Conservation (phyloP, 1,140 invertebrate genomes). For the Dufourea novaeangliae region DNA sequence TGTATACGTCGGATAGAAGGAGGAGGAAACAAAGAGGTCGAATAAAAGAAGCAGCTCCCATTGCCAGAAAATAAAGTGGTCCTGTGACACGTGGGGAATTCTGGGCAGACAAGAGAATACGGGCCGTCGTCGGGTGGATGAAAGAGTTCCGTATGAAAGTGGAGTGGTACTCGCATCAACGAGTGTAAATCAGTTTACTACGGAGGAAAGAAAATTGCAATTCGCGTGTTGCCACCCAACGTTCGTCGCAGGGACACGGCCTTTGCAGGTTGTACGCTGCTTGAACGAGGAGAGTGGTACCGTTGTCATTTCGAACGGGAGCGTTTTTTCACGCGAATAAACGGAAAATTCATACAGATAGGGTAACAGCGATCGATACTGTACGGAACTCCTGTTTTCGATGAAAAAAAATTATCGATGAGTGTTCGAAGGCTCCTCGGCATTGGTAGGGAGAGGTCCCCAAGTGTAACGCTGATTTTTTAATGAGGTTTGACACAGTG, state of each 20-base stretch:
- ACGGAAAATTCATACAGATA: not conserved
- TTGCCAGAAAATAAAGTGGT: constrained; percentile 67
- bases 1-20: not conserved
- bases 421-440: too few species aligned
- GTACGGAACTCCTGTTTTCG: too few species aligned
- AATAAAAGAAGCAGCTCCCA: constrained; percentile 40
- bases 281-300: not conserved
- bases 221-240: not conserved
- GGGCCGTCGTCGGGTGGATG: constrained; percentile 35
- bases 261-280: not conserved
- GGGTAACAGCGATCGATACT: too few species aligned
- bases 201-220: constrained; percentile 29
- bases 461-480: too few species aligned
- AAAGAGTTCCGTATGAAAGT: constrained; percentile 24
- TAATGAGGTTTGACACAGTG: too few species aligned
- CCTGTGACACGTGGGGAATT: constrained; percentile 66
- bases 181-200: constrained; percentile 50
- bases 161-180: constrained; percentile 22
- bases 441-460: too few species aligned
- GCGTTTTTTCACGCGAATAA: not conserved
- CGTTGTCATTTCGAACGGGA: not conserved
- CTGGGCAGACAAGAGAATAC: constrained; percentile 35
- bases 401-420: too few species aligned
- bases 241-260: not conserved
- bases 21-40: constrained; percentile 25